Conservation (phyloP, 2,888 invertebrate species). For the Tipula vernalis region DNA sequence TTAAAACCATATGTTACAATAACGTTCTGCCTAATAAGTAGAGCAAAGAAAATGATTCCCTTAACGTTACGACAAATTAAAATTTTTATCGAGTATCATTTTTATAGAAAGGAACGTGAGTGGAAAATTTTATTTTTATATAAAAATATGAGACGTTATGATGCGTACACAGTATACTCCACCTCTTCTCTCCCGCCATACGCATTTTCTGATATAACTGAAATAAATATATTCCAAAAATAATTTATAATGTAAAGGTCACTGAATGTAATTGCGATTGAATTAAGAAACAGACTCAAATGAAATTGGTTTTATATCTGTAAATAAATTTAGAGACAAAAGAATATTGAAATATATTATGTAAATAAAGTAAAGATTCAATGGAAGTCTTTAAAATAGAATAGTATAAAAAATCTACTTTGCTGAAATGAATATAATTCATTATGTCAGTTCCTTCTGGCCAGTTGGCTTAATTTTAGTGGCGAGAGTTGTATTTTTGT, state of each 20-base stretch:
- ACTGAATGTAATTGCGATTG: background rate
- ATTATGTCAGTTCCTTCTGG: too few relatives aligned
- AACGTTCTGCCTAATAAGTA: background rate
- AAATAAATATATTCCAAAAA: background rate
- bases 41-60: background rate
- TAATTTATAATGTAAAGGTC: background rate
- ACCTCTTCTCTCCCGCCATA: too few relatives aligned
- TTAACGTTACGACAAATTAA: background rate
- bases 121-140: background rate
- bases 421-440: too few relatives aligned
- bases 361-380: background rate
- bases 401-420: too few relatives aligned
- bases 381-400: too few relatives aligned
- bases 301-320: background rate
- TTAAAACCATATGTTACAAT: background rate
- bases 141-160: background rate
- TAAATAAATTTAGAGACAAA: background rate
- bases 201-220: background rate
- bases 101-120: background rate
- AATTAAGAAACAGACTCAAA: background rate
- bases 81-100: background rate
- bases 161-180: background rate
- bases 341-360: background rate
- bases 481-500: too few relatives aligned
- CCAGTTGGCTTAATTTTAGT: too few relatives aligned